Conservation (phyloP, 2,113 vertebrate genomes). For the Gopherus evgoodei region DNA sequence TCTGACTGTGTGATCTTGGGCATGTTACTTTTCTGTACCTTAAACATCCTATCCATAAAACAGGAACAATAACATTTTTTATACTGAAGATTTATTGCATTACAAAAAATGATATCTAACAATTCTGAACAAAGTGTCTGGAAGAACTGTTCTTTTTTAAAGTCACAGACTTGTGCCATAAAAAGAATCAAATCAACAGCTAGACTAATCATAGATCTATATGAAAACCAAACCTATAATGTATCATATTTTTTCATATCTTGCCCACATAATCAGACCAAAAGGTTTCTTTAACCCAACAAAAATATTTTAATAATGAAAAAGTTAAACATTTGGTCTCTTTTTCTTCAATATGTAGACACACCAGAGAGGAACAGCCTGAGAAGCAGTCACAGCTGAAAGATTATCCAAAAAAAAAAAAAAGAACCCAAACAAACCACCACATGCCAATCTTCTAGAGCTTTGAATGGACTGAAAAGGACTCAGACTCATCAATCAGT, state of each 20-base stretch:
- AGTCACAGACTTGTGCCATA: neutral
- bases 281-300: neutral
- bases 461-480: neutral
- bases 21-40: neutral
- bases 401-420: neutral
- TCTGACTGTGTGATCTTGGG: neutral
- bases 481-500: neutral
- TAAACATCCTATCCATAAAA: neutral
- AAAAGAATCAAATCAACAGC: slow-evolving; percentile 10
- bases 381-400: neutral
- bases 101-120: neutral
- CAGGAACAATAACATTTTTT: neutral
- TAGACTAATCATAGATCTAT: neutral
- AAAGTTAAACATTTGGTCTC: neutral
- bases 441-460: neutral
- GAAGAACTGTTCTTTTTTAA: neutral
- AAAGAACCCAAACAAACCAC: neutral
- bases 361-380: neutral
- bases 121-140: neutral
- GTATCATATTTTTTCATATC: neutral
- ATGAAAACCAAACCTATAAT: neutral
- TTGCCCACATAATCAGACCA: neutral
- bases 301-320: neutral
- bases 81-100: neutral
- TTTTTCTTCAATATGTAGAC: neutral